Conservation (phyloP, 2,888 invertebrate species). For the Ophioninae sp. region DNA sequence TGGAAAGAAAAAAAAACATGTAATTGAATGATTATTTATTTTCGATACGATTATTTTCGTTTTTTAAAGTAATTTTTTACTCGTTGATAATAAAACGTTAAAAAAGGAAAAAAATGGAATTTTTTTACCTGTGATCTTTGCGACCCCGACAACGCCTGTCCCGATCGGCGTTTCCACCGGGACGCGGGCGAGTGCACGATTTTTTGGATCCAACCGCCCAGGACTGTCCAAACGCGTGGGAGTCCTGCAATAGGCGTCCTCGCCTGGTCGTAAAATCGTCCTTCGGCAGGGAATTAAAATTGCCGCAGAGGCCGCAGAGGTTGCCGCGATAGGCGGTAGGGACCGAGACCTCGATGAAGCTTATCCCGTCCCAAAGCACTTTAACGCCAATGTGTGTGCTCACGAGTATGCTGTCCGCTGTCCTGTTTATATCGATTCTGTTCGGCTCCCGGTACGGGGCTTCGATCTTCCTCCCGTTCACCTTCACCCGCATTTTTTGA, state of each 20-base stretch:
- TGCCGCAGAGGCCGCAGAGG: constrained; percentile 96
- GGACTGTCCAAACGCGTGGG: constrained; percentile 89
- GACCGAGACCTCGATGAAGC: constrained; percentile 92
- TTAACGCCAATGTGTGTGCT: constrained; percentile 89
- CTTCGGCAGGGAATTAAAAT: constrained; percentile 92
- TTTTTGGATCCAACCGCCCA: constrained; percentile 94
- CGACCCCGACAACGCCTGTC: constrained; percentile 77
- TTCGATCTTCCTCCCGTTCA: constrained; percentile 89
- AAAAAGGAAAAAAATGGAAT: too few species aligned
- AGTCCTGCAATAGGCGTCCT: constrained; percentile 86
- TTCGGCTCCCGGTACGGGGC: constrained; percentile 86
- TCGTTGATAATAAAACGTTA: too few species aligned
- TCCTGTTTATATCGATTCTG: constrained; percentile 84
- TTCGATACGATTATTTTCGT: too few species aligned
- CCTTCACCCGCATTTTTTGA: constrained; percentile 92
- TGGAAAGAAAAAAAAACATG: background rate
- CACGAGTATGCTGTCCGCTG: constrained; percentile 86
- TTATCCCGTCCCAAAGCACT: constrained; percentile 96
- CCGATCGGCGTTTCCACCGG: constrained; percentile 79
- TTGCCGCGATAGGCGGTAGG: constrained; percentile 88
- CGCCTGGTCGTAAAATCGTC: constrained; percentile 91
- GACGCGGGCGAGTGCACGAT: constrained; percentile 84
- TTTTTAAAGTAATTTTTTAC: too few species aligned
- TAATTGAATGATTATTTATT: too few species aligned
- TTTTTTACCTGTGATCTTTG: constrained; percentile 76